Evolutionary conservation across 2,113 vertebrate genomes (phyloP).

Genomic region (Halichoeres trimaculatus): DNA sequence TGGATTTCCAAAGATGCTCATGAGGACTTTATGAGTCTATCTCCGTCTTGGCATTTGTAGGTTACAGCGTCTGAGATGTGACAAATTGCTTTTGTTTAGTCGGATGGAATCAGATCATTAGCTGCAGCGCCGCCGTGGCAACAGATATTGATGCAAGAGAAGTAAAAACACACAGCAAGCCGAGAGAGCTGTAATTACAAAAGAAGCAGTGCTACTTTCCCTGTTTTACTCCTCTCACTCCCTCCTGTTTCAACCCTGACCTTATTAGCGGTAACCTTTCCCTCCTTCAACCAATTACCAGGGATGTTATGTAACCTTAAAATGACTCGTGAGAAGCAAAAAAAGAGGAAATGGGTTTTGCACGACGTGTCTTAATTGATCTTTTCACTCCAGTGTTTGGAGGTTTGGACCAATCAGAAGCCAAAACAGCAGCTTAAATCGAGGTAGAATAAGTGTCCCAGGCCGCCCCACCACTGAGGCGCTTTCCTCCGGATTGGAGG

Average conservation of each 20-base stretch:
- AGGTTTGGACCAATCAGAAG: no score
- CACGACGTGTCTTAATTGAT: background rate
- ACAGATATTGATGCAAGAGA: background rate
- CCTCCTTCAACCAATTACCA: background rate
- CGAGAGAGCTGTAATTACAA: background rate
- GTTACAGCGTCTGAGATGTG: no score
- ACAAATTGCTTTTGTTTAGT: background rate
- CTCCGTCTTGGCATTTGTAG: background rate
- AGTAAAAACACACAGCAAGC: no score
- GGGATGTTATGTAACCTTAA: background rate
- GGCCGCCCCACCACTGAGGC: background rate
- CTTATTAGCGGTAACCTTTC: background rate
- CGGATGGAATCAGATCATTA: background rate
- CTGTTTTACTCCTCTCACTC: background rate
- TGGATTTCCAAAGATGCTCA: background rate
- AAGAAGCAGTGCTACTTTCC: background rate
- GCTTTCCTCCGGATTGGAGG: conserved; percentile 1
- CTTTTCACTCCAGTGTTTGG: background rate
- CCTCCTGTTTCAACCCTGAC: conserved; percentile 8
- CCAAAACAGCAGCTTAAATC: background rate
- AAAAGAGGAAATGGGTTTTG: background rate
- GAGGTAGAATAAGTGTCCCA: background rate
- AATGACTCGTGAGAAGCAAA: background rate
- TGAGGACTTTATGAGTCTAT: background rate
- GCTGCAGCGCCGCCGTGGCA: background rate